Evolutionary conservation across 2,888 invertebrate genomes (phyloP), one percentile per base, ranked within the genome.

Genomic region (Panopea generosa): DNA sequence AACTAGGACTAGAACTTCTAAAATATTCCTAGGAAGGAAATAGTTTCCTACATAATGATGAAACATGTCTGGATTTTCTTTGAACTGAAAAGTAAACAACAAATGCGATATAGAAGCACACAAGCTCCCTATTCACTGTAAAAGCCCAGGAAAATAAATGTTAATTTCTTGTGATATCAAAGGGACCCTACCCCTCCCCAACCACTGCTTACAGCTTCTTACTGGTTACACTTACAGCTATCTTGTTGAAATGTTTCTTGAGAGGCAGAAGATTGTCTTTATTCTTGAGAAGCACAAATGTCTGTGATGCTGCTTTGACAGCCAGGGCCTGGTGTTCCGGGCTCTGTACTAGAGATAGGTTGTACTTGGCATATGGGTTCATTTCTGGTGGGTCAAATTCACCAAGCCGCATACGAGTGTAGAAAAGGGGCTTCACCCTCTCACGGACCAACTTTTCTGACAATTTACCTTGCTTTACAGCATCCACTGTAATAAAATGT

Each of bases 261-360:
- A 90, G 49, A 49, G 82, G 82, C 38, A 82, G 59, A 18, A 80
- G 38, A 11, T 55, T 49, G 20, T 83, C 45, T 16, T 67, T 59
- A 52, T 90, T 88, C 67, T 91, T 91, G 57, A 91, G 76, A 63
- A 91, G 67, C 2, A 90, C 90, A 72, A 90, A 87, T n/a, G 87
- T 82, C 71, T 87, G 87, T 73, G 83, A 81, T 26, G 91, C 90
- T 14, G 90, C 89, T 43, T 83, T 71, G 1, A 87, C 60, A 24
- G 89, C 82, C n/a, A 89, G 77, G 4, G 71, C 29, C 26, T 77
- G 71, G 59, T 90, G 89, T 26, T 61, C 82, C 0, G 76, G 74
- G 53, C 79, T 87, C 61, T 87, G 84, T 2, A 87, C 85, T 9
- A 80, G 40, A 1, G 84, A 80, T 53, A 84, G 50, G 66, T 78